A percentile compares a stretch with the other conserved stretches of the same genome.
These are phyloP conservation scores for Oryzias woworae DNA, from an alignment of 2,113 vertebrate genomes.

Conservation along the genomic window DNA sequence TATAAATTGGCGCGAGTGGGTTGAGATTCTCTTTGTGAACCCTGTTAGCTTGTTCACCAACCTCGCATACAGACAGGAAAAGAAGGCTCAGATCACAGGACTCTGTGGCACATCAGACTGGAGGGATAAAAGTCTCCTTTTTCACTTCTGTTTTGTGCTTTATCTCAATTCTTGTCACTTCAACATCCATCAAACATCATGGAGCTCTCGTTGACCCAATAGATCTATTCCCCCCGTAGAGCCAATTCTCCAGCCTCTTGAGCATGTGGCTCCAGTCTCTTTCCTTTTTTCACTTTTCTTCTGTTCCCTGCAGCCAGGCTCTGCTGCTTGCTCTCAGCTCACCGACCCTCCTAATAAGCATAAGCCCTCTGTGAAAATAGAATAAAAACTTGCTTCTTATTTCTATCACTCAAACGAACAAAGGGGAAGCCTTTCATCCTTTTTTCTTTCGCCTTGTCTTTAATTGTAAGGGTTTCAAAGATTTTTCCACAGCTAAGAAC, in stretches of 20 bases:
- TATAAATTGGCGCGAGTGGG: constrained; percentile 22
- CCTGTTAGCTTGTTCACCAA: constrained; percentile 37
- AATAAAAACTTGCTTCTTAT: constrained; percentile 52
- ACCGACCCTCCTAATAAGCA: constrained; percentile 49
- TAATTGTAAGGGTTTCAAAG: constrained; percentile 14
- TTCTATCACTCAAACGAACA: constrained; percentile 56
- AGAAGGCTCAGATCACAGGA: constrained; percentile 54
- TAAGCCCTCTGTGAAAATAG: constrained; percentile 53
- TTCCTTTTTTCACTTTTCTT: constrained; percentile 11
- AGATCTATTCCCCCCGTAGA: constrained; percentile 20
- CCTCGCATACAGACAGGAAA: constrained; percentile 28
- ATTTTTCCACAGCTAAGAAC: constrained; percentile 17
- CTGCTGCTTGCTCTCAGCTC: constrained; percentile 32
- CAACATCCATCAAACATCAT: constrained; percentile 40
- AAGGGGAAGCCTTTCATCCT: constrained; percentile 34
- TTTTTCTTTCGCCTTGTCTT: constrained; percentile 10
- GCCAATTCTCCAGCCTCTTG: constrained; percentile 5
- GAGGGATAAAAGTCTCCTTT: constrained; percentile 63
- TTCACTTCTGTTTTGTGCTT: constrained; percentile 38
- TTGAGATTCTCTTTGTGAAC: constrained; percentile 34
- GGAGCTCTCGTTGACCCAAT: constrained; percentile 42
- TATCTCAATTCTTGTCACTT: constrained; percentile 35
- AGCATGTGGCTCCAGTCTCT: constrained; percentile 13
- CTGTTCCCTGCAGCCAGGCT: constrained; percentile 43
- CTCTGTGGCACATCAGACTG: constrained; percentile 52